Percentiles rank a stretch among this genome's conserved stretches.
Conservation (phyloP, 1,140 invertebrate genomes). For the Fopius arisanus region DNA sequence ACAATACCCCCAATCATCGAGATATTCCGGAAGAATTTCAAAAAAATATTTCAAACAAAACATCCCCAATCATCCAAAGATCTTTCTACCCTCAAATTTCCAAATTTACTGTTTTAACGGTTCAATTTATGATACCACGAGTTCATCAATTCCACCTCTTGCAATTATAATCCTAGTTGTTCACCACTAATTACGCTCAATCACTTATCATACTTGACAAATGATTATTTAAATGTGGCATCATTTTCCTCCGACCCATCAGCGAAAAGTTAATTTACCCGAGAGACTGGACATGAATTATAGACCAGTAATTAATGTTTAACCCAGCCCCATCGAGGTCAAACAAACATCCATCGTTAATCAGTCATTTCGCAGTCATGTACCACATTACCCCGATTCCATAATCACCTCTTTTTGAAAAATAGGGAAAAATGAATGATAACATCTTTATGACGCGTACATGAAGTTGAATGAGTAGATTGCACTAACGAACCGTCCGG, state of each 20-base stretch:
- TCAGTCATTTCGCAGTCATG: not conserved
- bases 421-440: constrained; percentile 31
- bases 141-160: too few species aligned
- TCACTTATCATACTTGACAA: too few species aligned
- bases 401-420: constrained; percentile 26
- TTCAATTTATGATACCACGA: too few species aligned
- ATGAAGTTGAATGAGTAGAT: constrained; percentile 31
- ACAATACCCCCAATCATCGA: not conserved
- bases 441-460: constrained; percentile 32
- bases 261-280: too few species aligned
- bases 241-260: too few species aligned
- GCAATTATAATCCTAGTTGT: too few species aligned
- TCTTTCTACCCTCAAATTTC: too few species aligned
- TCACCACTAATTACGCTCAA: too few species aligned
- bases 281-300: not conserved
- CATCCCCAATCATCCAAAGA: too few species aligned
- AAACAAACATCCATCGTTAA: constrained; percentile 22
- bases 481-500: constrained; percentile 27
- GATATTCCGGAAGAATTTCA: not conserved
- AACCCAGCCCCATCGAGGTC: not conserved
- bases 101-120: too few species aligned
- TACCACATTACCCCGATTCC: not conserved
- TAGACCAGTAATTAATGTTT: not conserved
- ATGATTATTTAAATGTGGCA: too few species aligned
- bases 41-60: not conserved